These are phyloP conservation scores for Hydrotaea diabolus DNA, from an alignment of 2,888 invertebrate species.

Conservation along the genomic window DNA sequence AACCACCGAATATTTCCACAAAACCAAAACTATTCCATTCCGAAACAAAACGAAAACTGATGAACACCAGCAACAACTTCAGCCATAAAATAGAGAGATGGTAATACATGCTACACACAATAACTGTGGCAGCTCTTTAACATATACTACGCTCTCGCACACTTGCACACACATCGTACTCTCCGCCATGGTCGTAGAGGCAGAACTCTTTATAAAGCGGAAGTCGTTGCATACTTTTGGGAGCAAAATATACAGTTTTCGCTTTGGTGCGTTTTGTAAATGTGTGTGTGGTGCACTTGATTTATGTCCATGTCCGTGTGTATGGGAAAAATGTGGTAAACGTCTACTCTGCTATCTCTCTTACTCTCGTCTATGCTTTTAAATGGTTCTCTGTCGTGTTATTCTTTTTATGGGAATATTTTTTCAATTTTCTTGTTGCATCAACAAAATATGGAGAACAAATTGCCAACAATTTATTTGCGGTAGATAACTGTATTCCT, in stretches of 20 bases:
- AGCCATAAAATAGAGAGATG: constrained; percentile 19
- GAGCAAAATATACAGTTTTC: not conserved
- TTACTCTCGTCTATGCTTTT: not conserved
- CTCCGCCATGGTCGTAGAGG: not conserved
- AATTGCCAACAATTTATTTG: too few relatives aligned
- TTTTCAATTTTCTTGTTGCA: constrained; percentile 6
- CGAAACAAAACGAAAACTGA: not conserved
- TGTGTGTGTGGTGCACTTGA: not conserved
- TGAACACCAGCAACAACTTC: not conserved
- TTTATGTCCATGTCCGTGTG: not conserved
- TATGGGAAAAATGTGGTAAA: not conserved
- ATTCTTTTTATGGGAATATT: not conserved
- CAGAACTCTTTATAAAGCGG: not conserved
- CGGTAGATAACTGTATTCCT: too few relatives aligned
- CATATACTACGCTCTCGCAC: not conserved
- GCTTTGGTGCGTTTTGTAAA: not conserved
- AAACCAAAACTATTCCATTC: constrained; percentile 47
- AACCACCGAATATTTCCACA: constrained; percentile 54
- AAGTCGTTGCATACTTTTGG: constrained; percentile 30
- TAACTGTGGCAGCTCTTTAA: constrained; percentile 29
- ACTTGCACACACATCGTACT: not conserved
- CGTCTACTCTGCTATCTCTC: not conserved
- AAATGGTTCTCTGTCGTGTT: not conserved
- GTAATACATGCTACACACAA: constrained; percentile 28
- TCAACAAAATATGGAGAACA: too few relatives aligned